Base-by-base conservation (phyloP, 2,113 vertebrate species). In the Astur gentilis region DNA sequence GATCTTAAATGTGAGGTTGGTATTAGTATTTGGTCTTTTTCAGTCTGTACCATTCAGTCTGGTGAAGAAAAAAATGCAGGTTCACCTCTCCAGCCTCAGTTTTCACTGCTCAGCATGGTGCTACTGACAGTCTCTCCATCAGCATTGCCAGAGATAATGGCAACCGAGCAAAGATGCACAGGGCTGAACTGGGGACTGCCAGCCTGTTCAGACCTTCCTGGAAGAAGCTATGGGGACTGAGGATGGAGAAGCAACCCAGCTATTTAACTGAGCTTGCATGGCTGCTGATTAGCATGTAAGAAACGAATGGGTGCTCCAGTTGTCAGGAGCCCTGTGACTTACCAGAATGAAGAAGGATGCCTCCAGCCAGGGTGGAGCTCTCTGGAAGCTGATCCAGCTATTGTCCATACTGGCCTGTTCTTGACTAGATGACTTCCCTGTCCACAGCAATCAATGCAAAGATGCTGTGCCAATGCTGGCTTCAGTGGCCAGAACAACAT, bases 301-400 rank as follows among this genome's bases (percentile, higher is more conserved):
- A n/a, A 89, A 61, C 3, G 2, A 89, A 32, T 5, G 55, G 79
- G 75, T 86, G 71, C 67, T 86, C 13, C 76, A 66, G 58, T 9
- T 78, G 93, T 71, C 92, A 86, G 55, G 73, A 67, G 82, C 49
- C 26, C 42, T 17, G 29, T n/a, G 82, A 89, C 83, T 95, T 17
- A 42, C 64, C 64, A 81, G 86, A 80, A 80, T 10, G 36, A 75
- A 89, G 90, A 79, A 83, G 67, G 91, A 57, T 70, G 89, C 91
- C 91, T 92, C 60, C 50, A 94, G 80, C 80, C 25, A 25, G 86
- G 93, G 96, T 78, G 94, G 91, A 93, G 87, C 45, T 42, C n/a
- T 1, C 27, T 95, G 91, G 71, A 95, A 90, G 62, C 89, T 80
- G 76, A 86, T 61, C 55, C 86, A 95, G 69, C 93, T 54, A 91